Conservation (phyloP, 2,888 invertebrate species). For the Harmothoe impar region DNA sequence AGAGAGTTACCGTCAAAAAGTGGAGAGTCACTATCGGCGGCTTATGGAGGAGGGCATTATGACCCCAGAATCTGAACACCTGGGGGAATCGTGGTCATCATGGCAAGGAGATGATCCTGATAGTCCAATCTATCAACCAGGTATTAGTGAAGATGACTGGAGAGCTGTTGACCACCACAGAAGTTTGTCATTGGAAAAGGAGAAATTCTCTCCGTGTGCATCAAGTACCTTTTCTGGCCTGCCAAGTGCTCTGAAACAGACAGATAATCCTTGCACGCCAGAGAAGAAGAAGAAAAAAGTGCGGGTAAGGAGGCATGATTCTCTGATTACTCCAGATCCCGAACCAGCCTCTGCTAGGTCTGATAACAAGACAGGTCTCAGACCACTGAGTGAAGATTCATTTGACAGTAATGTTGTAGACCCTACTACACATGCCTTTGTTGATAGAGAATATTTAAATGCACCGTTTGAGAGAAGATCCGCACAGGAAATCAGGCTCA, state of each 20-base stretch:
- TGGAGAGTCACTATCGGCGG: slow-evolving; percentile 73
- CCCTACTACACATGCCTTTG: background rate
- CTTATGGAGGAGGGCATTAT: slow-evolving; percentile 72
- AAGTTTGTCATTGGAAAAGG: slow-evolving; percentile 72
- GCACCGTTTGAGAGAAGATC: background rate
- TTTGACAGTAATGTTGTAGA: slow-evolving; percentile 11
- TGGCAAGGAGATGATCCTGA: background rate
- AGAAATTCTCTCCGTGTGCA: slow-evolving; percentile 60
- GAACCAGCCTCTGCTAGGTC: background rate
- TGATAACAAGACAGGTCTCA: background rate
- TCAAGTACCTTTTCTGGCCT: slow-evolving; percentile 63
- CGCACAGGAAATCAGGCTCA: background rate
- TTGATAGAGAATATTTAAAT: background rate
- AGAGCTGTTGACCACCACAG: slow-evolving; percentile 74
- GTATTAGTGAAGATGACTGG: slow-evolving; percentile 74
- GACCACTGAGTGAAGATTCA: background rate
- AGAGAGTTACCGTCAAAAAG: slow-evolving; percentile 72
- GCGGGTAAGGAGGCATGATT: slow-evolving; percentile 66
- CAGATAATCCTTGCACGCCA: background rate
- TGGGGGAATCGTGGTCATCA: slow-evolving; percentile 69
- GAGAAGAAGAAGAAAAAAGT: slow-evolving; percentile 67
- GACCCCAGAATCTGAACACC: slow-evolving; percentile 70
- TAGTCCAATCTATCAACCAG: slow-evolving; percentile 70
- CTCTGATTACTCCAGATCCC: slow-evolving; percentile 62
- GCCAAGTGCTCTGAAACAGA: slow-evolving; percentile 63